These are phyloP conservation scores for Chelonus formosanus DNA, from an alignment of 2,888 invertebrate species.

Conservation along the genomic window DNA sequence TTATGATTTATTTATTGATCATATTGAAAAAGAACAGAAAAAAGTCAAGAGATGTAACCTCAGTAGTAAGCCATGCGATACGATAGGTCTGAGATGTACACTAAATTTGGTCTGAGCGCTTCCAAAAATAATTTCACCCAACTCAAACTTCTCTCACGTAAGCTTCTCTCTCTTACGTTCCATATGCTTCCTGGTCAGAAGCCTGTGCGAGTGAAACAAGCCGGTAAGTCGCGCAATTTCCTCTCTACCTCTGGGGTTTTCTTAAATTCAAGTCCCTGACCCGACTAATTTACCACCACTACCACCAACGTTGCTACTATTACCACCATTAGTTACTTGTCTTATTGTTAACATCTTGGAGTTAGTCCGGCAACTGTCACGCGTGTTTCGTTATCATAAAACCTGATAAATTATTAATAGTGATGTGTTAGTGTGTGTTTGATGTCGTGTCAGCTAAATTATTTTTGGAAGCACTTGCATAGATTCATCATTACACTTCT, in stretches of 20 bases:
- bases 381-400: too few relatives aligned
- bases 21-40: conserved; percentile 1
- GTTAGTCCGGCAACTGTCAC: too few relatives aligned
- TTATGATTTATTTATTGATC: not conserved
- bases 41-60: conserved; percentile 4
- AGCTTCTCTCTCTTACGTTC: conserved; percentile 36
- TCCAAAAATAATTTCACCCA: conserved; percentile 58
- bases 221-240: conserved; percentile 30
- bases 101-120: conserved; percentile 63
- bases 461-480: too few relatives aligned
- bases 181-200: conserved; percentile 31
- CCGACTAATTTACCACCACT: conserved; percentile 8
- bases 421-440: too few relatives aligned
- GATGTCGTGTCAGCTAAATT: too few relatives aligned
- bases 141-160: conserved; percentile 32
- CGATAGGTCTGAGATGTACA: conserved; percentile 52
- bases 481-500: too few relatives aligned
- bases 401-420: too few relatives aligned
- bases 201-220: conserved; percentile 29
- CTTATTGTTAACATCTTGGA: too few relatives aligned
- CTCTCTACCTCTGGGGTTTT: conserved; percentile 24
- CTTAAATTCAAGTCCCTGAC: conserved; percentile 14
- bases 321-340: too few relatives aligned
- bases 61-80: conserved; percentile 59
- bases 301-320: not conserved